A percentile compares a stretch with the other conserved stretches of the same genome.
These are phyloP conservation scores for Laterallus jamaicensis DNA, from an alignment of 2,113 vertebrate genomes.

Conservation along the genomic window DNA sequence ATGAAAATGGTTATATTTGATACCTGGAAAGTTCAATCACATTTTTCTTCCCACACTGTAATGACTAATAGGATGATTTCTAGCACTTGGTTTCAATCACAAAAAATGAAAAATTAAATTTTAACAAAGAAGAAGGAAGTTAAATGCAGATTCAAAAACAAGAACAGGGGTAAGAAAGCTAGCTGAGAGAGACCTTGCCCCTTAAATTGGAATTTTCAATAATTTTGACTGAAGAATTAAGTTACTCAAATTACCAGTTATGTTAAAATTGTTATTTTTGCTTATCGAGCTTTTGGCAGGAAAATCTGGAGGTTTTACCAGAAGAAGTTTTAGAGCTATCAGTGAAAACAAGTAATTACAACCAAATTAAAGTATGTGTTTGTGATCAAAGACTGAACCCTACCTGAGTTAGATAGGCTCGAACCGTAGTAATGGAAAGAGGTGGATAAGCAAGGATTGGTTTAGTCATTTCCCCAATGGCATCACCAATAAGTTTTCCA, in stretches of 20 bases:
- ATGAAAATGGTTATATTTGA: neutral
- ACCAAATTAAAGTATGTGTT: neutral
- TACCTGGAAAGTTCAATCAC: neutral
- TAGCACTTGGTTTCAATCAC: neutral
- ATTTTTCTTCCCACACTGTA: neutral
- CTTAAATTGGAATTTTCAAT: neutral
- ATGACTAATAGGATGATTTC: neutral
- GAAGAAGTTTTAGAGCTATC: neutral
- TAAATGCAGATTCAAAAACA: neutral
- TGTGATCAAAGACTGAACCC: neutral
- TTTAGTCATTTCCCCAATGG: constrained; percentile 82
- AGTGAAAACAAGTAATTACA: neutral
- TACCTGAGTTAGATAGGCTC: constrained; percentile 90
- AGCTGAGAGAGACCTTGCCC: neutral
- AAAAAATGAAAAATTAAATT: neutral
- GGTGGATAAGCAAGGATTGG: constrained; percentile 86
- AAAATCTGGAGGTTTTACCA: neutral
- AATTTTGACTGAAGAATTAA: neutral
- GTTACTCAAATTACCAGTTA: neutral
- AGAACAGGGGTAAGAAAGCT: neutral
- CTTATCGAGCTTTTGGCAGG: neutral
- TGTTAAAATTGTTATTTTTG: neutral
- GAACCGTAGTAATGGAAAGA: constrained; percentile 80
- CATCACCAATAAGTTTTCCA: constrained; percentile 84
- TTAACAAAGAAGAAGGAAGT: neutral